Percentiles rank a stretch among this genome's conserved stretches.
These are phyloP conservation scores for Eleginops maclovinus DNA, from an alignment of 2,113 vertebrate species.

Conservation along the genomic window DNA sequence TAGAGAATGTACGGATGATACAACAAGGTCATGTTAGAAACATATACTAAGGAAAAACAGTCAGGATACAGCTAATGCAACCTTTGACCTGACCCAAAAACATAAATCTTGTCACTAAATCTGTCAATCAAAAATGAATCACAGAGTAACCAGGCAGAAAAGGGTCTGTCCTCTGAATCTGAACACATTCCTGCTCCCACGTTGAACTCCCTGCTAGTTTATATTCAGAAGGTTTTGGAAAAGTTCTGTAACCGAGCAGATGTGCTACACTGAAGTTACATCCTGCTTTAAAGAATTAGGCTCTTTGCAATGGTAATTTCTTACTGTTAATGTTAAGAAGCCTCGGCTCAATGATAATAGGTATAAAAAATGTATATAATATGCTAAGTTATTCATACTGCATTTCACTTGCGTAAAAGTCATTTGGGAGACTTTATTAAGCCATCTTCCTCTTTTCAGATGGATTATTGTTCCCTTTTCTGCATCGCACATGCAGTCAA, in stretches of 20 bases:
- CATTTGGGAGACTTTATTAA: slow-evolving; percentile 38
- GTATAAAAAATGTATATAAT: slow-evolving; percentile 44
- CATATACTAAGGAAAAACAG: background rate
- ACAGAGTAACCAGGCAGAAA: slow-evolving; percentile 14
- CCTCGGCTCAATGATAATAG: slow-evolving; percentile 44
- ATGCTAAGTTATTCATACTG: slow-evolving; percentile 46
- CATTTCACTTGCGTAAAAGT: slow-evolving; percentile 40
- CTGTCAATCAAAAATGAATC: slow-evolving; percentile 58
- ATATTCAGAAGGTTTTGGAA: slow-evolving; percentile 2
- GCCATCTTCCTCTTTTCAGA: slow-evolving; percentile 43
- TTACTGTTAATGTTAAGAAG: slow-evolving; percentile 41
- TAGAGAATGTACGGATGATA: background rate
- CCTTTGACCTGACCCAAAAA: slow-evolving; percentile 35
- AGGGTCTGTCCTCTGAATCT: background rate
- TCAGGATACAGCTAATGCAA: background rate
- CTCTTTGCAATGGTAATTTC: slow-evolving; percentile 20
- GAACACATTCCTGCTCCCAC: slow-evolving; percentile 3
- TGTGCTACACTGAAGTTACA: slow-evolving; percentile 19
- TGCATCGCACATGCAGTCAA: slow-evolving; percentile 14
- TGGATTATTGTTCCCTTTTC: slow-evolving; percentile 39
- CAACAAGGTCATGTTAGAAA: slow-evolving; percentile 14
- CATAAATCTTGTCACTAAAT: slow-evolving; percentile 46
- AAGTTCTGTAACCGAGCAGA: slow-evolving; percentile 19
- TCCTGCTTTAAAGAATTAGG: slow-evolving; percentile 2
- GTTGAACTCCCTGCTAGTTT: background rate